Percentiles rank a stretch among this genome's conserved stretches.
phyloP scores from a whole-genome alignment of 2,113 vertebrate genomes.

The Macaca mulatta region DNA sequence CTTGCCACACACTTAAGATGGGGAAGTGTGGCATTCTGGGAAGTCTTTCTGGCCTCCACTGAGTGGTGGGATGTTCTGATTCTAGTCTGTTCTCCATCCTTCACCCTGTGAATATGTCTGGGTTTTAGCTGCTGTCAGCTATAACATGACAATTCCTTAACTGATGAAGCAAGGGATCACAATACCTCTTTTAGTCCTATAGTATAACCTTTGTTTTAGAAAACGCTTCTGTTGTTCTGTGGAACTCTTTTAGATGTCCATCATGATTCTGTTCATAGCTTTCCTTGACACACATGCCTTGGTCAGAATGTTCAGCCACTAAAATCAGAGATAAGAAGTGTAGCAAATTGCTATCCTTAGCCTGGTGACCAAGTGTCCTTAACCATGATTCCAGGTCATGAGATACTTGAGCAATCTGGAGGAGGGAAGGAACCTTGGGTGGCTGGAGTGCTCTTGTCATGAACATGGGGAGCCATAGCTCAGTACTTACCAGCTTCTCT shows the following conservation, averaged over 20 bases:
- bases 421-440: neutral
- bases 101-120: neutral
- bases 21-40: neutral
- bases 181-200: neutral
- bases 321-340: neutral
- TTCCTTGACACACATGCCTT: neutral
- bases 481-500: neutral
- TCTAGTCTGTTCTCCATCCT: neutral
- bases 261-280: neutral
- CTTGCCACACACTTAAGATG: slow-evolving; percentile 27
- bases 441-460: neutral
- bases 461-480: neutral
- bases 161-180: neutral
- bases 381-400: neutral
- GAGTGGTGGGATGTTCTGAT: neutral
- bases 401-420: neutral
- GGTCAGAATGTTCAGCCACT: neutral
- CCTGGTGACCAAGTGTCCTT: neutral
- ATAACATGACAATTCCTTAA: neutral
- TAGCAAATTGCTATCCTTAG: neutral
- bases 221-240: slow-evolving; percentile 17
- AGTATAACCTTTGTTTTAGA: neutral
- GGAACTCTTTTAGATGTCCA: neutral
- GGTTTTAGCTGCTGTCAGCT: neutral
- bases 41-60: neutral